Conservation (phyloP, 2,113 vertebrate genomes). For the Ascaphus truei region DNA sequence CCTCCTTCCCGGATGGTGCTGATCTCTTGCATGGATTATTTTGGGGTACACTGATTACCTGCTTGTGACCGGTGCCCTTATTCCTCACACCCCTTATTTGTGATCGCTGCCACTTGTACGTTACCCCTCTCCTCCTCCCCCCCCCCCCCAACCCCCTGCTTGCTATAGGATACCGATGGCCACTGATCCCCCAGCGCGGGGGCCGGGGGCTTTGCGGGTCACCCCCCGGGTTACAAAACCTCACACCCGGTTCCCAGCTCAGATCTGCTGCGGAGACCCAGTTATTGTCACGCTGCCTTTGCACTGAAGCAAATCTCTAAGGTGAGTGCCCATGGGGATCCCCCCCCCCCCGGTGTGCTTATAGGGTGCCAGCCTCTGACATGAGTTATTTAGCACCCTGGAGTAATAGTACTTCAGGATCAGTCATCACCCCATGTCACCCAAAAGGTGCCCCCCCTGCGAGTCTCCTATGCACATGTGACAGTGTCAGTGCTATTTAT, state of each 20-base stretch:
- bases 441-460: too few species aligned
- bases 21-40: conserved; percentile 19
- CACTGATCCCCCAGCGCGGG: conserved; percentile 71
- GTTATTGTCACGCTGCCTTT: conserved; percentile 79
- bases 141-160: too few species aligned
- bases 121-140: conserved; percentile 33
- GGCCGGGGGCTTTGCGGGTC: conserved; percentile 42
- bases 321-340: conserved; percentile 54
- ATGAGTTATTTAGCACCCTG: too few species aligned
- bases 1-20: conserved; percentile 39
- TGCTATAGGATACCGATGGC: conserved; percentile 69
- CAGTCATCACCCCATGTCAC: too few species aligned
- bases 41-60: neutral
- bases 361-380: too few species aligned
- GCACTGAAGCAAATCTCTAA: conserved; percentile 80
- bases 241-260: conserved; percentile 45
- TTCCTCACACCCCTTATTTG: conserved; percentile 56
- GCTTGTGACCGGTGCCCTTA: neutral
- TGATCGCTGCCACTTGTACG: conserved; percentile 50
- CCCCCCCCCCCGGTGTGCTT: too few species aligned
- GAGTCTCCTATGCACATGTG: too few species aligned
- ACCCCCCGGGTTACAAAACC: conserved; percentile 17
- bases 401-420: too few species aligned
- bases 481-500: too few species aligned
- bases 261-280: conserved; percentile 69